Evolutionary conservation across 2,113 vertebrate species (phyloP).

Genomic region (Oryzias woworae): DNA sequence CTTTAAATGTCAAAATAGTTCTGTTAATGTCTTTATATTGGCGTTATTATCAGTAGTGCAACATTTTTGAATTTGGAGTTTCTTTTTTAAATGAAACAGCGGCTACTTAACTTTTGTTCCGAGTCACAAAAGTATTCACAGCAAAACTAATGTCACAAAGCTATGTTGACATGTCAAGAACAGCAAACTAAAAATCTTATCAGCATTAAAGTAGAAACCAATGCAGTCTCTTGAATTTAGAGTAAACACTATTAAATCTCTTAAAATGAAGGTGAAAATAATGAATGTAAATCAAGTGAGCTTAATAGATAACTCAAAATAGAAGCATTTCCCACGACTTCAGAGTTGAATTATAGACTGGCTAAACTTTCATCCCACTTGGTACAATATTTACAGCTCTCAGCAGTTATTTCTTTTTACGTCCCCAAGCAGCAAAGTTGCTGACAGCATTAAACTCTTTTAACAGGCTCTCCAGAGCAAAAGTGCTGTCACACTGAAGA

Average conservation of each 20-base stretch:
- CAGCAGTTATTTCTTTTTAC: slow-evolving; percentile 49
- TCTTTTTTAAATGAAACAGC: too few species aligned
- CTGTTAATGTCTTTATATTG: too few species aligned
- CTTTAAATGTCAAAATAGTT: too few species aligned
- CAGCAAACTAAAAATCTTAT: slow-evolving; percentile 1
- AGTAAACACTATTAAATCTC: too few species aligned
- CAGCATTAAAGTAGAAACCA: background rate
- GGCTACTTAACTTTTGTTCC: too few species aligned
- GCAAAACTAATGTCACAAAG: too few species aligned
- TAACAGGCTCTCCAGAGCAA: slow-evolving; percentile 54
- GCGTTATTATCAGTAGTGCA: too few species aligned
- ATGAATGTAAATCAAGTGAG: slow-evolving; percentile 19
- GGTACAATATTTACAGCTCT: slow-evolving; percentile 43
- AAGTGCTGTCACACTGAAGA: slow-evolving; percentile 58
- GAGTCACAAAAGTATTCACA: too few species aligned
- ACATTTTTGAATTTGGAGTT: too few species aligned
- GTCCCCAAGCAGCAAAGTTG: slow-evolving; percentile 46
- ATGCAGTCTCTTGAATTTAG: too few species aligned
- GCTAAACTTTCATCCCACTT: slow-evolving; percentile 15
- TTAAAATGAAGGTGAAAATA: background rate
- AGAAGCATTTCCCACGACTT: slow-evolving; percentile 29
- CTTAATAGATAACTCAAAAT: slow-evolving; percentile 20
- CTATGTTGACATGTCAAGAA: background rate
- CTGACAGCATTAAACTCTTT: slow-evolving; percentile 57
- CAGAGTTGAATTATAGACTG: slow-evolving; percentile 8